Evolutionary conservation across 2,797 vertebrate genomes (phyloP), one percentile per base, ranked within the genome.

Genomic region (Hypotaenidia philippensis): DNA sequence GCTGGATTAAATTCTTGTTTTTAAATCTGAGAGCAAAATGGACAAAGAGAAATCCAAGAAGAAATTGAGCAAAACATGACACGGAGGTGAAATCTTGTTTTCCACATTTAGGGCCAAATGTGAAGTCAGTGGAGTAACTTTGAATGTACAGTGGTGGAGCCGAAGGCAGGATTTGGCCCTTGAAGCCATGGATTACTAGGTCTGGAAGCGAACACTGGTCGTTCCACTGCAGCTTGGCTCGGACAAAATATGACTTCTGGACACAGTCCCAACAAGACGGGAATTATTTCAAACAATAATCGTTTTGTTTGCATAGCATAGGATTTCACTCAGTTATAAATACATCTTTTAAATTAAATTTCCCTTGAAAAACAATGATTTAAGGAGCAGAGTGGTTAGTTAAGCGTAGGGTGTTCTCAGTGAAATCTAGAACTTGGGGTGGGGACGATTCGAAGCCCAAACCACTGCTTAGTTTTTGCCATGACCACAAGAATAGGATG

Each of bases 241-340:
- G 68, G 59, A 90, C 53, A 93, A 89, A 94, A 80, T 59, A 80
- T 64, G 88, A 94, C 65, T 95, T 84, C 91, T 95, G 96, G 90
- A 79, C 10, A 11, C 9, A 3, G 3, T 88, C 74, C 95, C 82
- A 89, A 47, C 55, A 83, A 59, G 69, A 64, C 0, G 4, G 89
- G 93, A 96, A 87, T 85, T 90, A 87, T 92, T 96, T 94, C 84
- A 94, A 96, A 93, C 86, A 94, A 83, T 65, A 87, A 87, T 86
- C 0, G 0, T 77, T 86, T 49, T 96, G 88, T 96, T 96, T 95
- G 91, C 77, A 47, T 83, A 90, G 91, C 75, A 83, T 74, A 87
- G 57, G 57, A 84, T 94, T 96, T 89, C 70, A 61, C 57, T 95
- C 75, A 41, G 65, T 93, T 83, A 68, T 76, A 93, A 93, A 96